Evolutionary conservation across 1,140 invertebrate genomes (phyloP), one percentile per base, ranked within the genome.

Genomic region (Battus philenor): DNA sequence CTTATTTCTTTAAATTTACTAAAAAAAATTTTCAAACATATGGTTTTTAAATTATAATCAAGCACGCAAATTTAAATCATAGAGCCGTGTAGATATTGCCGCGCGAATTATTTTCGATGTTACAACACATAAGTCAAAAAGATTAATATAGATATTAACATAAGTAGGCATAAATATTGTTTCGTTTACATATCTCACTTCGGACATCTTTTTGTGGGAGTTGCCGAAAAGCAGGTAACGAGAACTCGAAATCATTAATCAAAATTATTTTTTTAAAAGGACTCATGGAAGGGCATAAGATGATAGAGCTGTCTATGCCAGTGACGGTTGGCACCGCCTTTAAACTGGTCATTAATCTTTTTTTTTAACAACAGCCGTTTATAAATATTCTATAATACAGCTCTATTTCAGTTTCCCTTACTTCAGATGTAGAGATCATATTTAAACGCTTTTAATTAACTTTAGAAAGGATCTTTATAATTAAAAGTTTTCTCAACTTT

Each of bases 71-170:
- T n/a, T n/a, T 50, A 70, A 47, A 63, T 31, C 61, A 66, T 71
- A 69, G 58, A 67, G 51, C 55, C 59, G 58, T 50, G 50, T 54
- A 57, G 54, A 47, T 22, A 51, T 44, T 44, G 48, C 32, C 43
- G 26, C 18, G 24, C 18, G 32, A 54, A 34, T 50, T 44, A 41
- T 10, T 49, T 34, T 49, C 44, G 45, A 63, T 53, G 53, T 63
- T 27, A 16, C 27, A 41, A 41, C 16, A 54, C 59, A 67, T 47
- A 70, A 54, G 62, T 58, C 71, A 51, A 39, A 44, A 64, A 63
- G 59, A 78, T 75, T 68, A 71, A 80, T 80, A 63, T 49, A 81
- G 66, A 71, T 62, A 75, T 78, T 76, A 68, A 68, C 59, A 62
- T 52, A 72, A 68, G 68, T 68, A 64, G 63, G 54, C 57, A 66